Conservation (phyloP, 64 coral and sea anemone genomes). For the Stichodactyla helianthus region DNA sequence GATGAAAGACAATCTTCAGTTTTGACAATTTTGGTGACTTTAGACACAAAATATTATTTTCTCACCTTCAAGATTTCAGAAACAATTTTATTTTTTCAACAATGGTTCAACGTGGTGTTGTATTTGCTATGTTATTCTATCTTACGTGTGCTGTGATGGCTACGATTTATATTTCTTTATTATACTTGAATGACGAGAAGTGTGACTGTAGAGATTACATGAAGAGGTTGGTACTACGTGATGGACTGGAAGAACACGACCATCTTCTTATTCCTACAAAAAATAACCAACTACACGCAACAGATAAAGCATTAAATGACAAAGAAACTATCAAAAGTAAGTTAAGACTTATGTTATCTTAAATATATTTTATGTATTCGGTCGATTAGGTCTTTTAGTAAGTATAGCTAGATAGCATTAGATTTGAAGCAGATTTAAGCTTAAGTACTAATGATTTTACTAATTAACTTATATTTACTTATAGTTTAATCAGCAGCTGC, state of each 20-base stretch:
- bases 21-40: background rate
- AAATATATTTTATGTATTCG: no score
- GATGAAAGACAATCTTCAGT: background rate
- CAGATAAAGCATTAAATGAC: background rate
- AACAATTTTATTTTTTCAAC: background rate
- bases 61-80: background rate
- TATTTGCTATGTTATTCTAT: slow-evolving; percentile 73
- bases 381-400: no score
- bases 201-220: slow-evolving; percentile 58
- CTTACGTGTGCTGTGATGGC: slow-evolving; percentile 71
- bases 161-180: slow-evolving; percentile 75
- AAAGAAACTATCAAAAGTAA: background rate
- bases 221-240: slow-evolving; percentile 10
- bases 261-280: background rate
- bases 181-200: slow-evolving; percentile 61
- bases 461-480: no score
- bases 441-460: no score
- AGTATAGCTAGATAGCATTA: no score
- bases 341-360: background rate
- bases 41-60: background rate
- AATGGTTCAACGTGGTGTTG: slow-evolving; percentile 48
- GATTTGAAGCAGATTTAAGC: no score
- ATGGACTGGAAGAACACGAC: background rate
- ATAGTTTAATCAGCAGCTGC: no score
- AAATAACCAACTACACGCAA: background rate